Percentiles rank a stretch among this genome's conserved stretches.
phyloP scores from a whole-genome alignment of 2,113 vertebrate genomes.

The Chaenogobius annularis region DNA sequence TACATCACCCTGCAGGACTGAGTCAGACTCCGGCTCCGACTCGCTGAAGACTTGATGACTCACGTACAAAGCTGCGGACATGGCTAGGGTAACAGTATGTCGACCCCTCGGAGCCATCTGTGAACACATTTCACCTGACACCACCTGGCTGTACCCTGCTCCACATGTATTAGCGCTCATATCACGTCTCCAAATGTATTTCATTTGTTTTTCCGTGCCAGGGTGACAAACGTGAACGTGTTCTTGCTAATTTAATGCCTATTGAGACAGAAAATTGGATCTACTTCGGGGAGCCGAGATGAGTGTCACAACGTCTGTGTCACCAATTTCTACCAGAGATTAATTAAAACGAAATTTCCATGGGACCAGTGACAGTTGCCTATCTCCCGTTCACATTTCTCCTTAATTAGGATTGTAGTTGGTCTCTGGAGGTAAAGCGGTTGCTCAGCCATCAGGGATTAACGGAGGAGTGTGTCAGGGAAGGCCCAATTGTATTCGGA shows the following conservation, averaged over 20 bases:
- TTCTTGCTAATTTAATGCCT: constrained; percentile 80
- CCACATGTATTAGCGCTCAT: constrained; percentile 68
- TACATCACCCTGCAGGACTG: not conserved
- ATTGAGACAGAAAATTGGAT: constrained; percentile 81
- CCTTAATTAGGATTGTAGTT: constrained; percentile 47
- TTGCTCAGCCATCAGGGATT: constrained; percentile 34
- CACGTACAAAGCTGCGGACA: constrained; percentile 4
- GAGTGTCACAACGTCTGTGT: constrained; percentile 55
- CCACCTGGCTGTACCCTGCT: constrained; percentile 17
- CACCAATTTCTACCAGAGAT: constrained; percentile 71
- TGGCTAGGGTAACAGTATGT: constrained; percentile 6
- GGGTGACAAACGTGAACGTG: constrained; percentile 69
- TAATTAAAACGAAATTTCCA: constrained; percentile 77
- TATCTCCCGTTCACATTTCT: constrained; percentile 66
- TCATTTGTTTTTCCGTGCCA: constrained; percentile 64
- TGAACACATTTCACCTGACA: constrained; percentile 39
- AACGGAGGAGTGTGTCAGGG: constrained; percentile 6
- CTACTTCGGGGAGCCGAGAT: constrained; percentile 65
- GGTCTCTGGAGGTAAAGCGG: constrained; percentile 42
- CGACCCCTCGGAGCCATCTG: constrained; percentile 12
- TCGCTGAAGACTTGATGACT: not conserved
- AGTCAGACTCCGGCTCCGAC: not conserved
- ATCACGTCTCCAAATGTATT: constrained; percentile 67
- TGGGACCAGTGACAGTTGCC: constrained; percentile 56
- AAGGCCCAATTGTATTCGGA: constrained; percentile 17